Conservation (phyloP, 1,140 invertebrate species). For the Saccostrea glomerata region DNA sequence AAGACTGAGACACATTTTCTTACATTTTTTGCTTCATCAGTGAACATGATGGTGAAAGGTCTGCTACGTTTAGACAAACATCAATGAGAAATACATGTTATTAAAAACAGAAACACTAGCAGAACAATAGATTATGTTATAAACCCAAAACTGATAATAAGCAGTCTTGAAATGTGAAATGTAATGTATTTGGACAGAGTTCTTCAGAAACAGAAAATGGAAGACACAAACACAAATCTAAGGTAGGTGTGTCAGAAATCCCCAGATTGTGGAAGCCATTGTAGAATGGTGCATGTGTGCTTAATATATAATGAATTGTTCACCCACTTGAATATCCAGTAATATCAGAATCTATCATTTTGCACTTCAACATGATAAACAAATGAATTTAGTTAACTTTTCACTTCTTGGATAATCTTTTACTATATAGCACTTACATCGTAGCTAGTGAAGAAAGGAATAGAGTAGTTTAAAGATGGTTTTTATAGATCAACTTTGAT, state of each 20-base stretch:
- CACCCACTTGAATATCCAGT: neutral
- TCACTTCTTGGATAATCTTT: neutral
- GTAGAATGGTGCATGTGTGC: neutral
- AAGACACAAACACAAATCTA: constrained; percentile 16
- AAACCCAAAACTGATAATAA: neutral
- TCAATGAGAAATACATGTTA: neutral
- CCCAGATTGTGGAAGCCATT: neutral
- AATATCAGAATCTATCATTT: no score
- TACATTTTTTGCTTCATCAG: neutral
- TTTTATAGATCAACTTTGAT: neutral
- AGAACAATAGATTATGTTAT: neutral
- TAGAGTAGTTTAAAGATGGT: neutral
- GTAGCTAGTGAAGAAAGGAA: neutral
- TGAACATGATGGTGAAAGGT: neutral
- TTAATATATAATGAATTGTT: neutral
- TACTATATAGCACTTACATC: neutral
- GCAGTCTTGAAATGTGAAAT: constrained; percentile 17
- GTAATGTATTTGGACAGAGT: constrained; percentile 38
- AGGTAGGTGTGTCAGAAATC: neutral
- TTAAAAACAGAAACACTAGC: no score
- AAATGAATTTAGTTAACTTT: no score
- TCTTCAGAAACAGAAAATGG: neutral
- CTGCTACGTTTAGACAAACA: neutral
- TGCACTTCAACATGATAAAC: no score
- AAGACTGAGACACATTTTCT: neutral